These are phyloP conservation scores for Plusia festucae DNA, from an alignment of 2,888 invertebrate species.

Conservation along the genomic window DNA sequence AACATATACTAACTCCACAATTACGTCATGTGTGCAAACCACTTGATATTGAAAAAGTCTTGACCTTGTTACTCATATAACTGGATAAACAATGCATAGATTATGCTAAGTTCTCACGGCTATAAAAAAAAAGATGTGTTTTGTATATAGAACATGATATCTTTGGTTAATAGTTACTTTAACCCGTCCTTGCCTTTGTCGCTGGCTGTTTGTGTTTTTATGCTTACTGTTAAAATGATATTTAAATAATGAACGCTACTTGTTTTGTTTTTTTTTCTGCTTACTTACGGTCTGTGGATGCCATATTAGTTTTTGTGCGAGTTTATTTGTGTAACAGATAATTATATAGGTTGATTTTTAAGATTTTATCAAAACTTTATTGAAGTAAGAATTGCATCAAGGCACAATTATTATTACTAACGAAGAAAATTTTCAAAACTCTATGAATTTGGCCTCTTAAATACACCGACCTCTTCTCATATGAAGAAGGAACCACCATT, in stretches of 20 bases:
- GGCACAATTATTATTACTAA: no score
- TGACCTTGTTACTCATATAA: constrained; percentile 33
- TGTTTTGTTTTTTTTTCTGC: constrained; percentile 26
- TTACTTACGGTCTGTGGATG: constrained; percentile 13
- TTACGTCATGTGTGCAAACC: constrained; percentile 10
- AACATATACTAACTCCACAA: neutral
- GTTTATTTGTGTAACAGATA: neutral
- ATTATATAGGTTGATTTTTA: neutral
- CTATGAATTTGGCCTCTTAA: no score
- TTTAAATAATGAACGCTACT: constrained; percentile 39
- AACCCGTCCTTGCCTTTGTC: constrained; percentile 57
- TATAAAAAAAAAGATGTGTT: constrained; percentile 39
- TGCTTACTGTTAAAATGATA: constrained; percentile 37
- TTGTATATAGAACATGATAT: constrained; percentile 55
- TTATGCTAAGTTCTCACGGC: constrained; percentile 39
- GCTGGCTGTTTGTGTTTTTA: constrained; percentile 26
- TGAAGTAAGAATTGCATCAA: neutral
- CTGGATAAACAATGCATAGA: constrained; percentile 44
- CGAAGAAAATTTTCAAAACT: no score
- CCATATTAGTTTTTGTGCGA: constrained; percentile 8
- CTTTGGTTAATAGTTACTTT: constrained; percentile 59
- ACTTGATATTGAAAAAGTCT: constrained; percentile 35
- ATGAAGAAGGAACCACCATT: no score
- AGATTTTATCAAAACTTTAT: neutral
- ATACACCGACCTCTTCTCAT: no score